These are phyloP conservation scores for Esox lucius DNA, from an alignment of 2,797 vertebrate genomes.

Conservation along the genomic window DNA sequence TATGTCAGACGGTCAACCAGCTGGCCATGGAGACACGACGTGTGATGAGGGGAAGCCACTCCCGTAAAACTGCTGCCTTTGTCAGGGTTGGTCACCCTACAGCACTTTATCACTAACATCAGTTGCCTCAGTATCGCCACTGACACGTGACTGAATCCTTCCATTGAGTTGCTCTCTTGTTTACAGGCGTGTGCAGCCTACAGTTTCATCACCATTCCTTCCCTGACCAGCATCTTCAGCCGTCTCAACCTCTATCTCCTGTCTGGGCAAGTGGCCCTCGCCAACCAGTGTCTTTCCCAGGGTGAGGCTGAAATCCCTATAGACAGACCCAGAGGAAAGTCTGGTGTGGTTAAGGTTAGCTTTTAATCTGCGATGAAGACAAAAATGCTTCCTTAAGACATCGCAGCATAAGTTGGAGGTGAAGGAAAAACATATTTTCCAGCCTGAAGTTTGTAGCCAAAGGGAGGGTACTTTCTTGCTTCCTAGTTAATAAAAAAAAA, in stretches of 20 bases:
- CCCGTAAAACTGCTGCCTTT: slow-evolving; percentile 93
- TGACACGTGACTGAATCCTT: neutral
- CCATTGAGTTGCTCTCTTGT: slow-evolving; percentile 2
- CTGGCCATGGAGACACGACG: slow-evolving; percentile 94
- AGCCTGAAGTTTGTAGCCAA: neutral
- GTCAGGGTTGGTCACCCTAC: slow-evolving; percentile 83
- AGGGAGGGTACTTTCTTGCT: neutral
- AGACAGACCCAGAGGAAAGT: neutral
- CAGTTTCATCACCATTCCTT: slow-evolving; percentile 97
- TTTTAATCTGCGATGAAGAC: too few species aligned
- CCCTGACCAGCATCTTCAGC: slow-evolving; percentile 89
- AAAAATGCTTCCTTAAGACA: too few species aligned
- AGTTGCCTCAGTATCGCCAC: neutral
- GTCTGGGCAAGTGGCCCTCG: slow-evolving; percentile 93
- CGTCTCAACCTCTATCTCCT: slow-evolving; percentile 92
- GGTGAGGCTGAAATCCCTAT: slow-evolving; percentile 85
- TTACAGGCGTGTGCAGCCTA: slow-evolving; percentile 94
- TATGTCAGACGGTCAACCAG: slow-evolving; percentile 87
- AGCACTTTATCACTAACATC: neutral
- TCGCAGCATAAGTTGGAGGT: too few species aligned
- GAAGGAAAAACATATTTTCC: too few species aligned
- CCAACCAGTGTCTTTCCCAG: slow-evolving; percentile 98
- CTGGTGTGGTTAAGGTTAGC: too few species aligned
- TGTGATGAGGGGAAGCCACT: slow-evolving; percentile 94
- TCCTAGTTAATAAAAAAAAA: too few species aligned